A percentile compares a stretch with the other conserved stretches of the same genome.
Evolutionary conservation across 2,888 invertebrate species (phyloP).

Genomic region (Galerucella calmariensis): DNA sequence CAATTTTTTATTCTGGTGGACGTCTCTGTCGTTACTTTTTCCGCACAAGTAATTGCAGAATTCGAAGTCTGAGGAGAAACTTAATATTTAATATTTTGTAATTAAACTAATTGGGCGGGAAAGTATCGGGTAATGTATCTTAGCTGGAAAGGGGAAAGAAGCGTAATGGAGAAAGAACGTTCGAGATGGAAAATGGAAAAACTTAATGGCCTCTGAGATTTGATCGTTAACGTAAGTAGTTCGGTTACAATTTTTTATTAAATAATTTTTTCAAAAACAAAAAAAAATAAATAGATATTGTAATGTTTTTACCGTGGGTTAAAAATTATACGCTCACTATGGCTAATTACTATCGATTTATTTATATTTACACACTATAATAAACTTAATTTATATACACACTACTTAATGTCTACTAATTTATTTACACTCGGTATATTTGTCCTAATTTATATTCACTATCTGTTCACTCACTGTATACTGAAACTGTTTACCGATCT

Average conservation of each 20-base stretch:
- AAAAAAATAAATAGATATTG: no score
- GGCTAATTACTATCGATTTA: no score
- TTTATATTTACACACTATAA: no score
- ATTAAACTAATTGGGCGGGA: conserved; percentile 34
- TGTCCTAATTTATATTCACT: no score
- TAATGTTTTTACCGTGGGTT: no score
- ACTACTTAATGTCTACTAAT: no score
- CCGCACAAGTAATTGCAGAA: conserved; percentile 34
- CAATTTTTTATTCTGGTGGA: neutral
- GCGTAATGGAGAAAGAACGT: conserved; percentile 7
- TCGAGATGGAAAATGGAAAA: conserved; percentile 17
- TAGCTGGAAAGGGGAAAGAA: conserved; percentile 4
- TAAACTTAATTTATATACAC: no score
- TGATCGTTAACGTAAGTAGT: conserved; percentile 22
- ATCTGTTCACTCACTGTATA: no score
- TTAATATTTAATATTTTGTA: conserved; percentile 35
- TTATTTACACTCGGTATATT: no score
- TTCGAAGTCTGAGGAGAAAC: conserved; percentile 20
- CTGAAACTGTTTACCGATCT: no score
- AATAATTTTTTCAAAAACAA: no score
- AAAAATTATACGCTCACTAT: no score
- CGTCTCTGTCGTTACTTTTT: conserved; percentile 12
- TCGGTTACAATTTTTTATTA: neutral
- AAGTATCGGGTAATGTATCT: conserved; percentile 31
- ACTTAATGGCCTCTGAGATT: conserved; percentile 25